A percentile compares a stretch with the other conserved stretches of the same genome.
phyloP scores from a whole-genome alignment of 2,113 vertebrate species.

The Ranitomeya variabilis region DNA sequence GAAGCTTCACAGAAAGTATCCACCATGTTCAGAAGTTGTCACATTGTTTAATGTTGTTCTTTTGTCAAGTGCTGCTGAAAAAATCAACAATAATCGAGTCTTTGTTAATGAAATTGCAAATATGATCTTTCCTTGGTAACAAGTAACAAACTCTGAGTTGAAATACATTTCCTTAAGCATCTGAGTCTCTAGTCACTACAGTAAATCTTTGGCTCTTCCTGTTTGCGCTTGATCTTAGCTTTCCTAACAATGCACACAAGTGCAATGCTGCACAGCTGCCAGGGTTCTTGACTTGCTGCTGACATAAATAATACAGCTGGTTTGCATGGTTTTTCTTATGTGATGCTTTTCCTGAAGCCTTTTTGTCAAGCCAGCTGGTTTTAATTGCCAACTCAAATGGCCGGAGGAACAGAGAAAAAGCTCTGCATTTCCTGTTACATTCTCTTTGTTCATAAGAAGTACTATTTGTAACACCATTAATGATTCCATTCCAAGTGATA shows the following conservation, averaged over 20 bases:
- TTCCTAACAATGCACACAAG: slow-evolving; percentile 32
- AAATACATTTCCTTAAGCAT: slow-evolving; percentile 41
- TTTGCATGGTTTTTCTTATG: slow-evolving; percentile 35
- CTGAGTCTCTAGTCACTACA: slow-evolving; percentile 27
- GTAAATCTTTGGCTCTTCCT: slow-evolving; percentile 8
- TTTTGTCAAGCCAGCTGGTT: slow-evolving; percentile 48
- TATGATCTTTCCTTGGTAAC: slow-evolving; percentile 20
- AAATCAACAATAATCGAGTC: slow-evolving; percentile 1
- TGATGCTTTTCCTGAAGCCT: slow-evolving; percentile 27
- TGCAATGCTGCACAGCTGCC: slow-evolving; percentile 51
- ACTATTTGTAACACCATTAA: slow-evolving; percentile 32
- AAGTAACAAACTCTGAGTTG: slow-evolving; percentile 18
- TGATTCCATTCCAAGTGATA: slow-evolving; percentile 26
- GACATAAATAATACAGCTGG: slow-evolving; percentile 53
- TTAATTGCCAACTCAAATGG: slow-evolving; percentile 55
- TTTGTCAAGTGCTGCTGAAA: neutral
- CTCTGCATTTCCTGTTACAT: slow-evolving; percentile 51
- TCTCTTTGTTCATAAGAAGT: slow-evolving; percentile 35
- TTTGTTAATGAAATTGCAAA: slow-evolving; percentile 33
- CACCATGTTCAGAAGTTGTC: neutral
- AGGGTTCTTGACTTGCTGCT: slow-evolving; percentile 48
- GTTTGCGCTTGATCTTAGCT: slow-evolving; percentile 37
- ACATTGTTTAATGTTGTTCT: neutral
- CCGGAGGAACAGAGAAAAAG: slow-evolving; percentile 19
- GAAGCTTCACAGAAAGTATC: neutral